Base-by-base conservation (phyloP, 2,113 vertebrate species). In the Rhinichthys klamathensis region DNA sequence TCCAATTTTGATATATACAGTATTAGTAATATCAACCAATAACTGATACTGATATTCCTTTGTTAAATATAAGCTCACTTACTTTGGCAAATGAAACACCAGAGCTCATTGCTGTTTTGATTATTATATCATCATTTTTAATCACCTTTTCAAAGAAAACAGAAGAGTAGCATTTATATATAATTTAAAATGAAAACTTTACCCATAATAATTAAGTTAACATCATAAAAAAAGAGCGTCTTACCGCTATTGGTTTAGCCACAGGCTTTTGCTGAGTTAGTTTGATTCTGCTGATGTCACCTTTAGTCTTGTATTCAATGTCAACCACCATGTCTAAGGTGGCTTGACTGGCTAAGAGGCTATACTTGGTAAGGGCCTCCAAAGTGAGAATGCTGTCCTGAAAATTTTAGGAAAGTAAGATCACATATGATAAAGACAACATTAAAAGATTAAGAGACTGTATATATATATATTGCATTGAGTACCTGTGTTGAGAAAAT, bases 21-120 rank as follows among this genome's bases (percentile, higher is more conserved):
- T 41, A 70, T 70, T 27, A 27, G 9, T 41, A 70, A 73, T 46
- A 74, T 74, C 38, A 46, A 46, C 70, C 41, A 70, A 38, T 38
- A 70, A 46, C 13, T 56, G 18, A 25, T 27, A 74, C 12, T 13
- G 12, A 25, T 46, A 46, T 73, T 16, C 0, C 16, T 38, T 41
- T 11, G n/a, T 44, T 73, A 11, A 25, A 54, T 79, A 11, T 30
- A 35, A 60, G n/a, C 21, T 38, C 27, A 81, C 97, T 94, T 89
- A 99, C 98, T 87, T 95, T 96, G 41, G 96, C 96, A 4, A 92
- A 94, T 9, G 97, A 97, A 90, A 97, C 89, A 1, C 98, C 98
- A 12, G 25, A 93, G 88, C 94, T 94, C 18, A 90, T 93, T 27
- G 94, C 95, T 1, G 96, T 97, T 83, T 90, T 94, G 35, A 97